Evolutionary conservation across 2,888 invertebrate genomes (phyloP), one percentile per base, ranked within the genome.

Genomic region (Thecocarcelia acutangulata): DNA sequence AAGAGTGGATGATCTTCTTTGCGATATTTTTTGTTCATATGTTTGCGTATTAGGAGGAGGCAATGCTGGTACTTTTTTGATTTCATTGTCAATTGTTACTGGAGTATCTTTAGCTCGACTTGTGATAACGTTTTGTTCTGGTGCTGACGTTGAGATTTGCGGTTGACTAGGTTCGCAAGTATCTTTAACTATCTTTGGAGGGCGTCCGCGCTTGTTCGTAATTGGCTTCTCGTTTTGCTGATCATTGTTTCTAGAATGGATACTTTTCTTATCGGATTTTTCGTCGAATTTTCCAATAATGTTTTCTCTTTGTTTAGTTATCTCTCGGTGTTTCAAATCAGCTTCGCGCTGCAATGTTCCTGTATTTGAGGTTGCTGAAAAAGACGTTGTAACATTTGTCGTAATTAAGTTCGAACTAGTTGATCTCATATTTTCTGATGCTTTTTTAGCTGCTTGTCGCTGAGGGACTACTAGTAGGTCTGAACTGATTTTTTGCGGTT

Each of bases 361-460:
- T 83, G 24, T 75, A 81, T 72, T 59, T 63, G 76, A 24, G 73
- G 69, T 68, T 37, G 59, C 52, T 6, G 40, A 33, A 40, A 58
- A 54, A 11, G 52, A 19, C 28, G 80, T 52, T 2, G 72, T 17
- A 4, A 54, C 69, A 11, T 33, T 69, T 37, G 85, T 78, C 3
- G 56, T 74, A 68, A 58, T 48, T 9, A 64, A 42, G 21, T 69
- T 54, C 6, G 81, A 61, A 84, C 93, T 94, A 58, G 93, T 94
- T 19, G 93, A 94, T 80, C 93, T 94, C 93, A 97, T 94, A 87
- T 96, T 97, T 90, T 97, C 97, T 1, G 96, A 95, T 0, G 97
- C 97, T 88, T 97, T 97, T 89, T 97, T 97, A 28, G 97, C 97
- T 33, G 97, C 97, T 91, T 97, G 96, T 68, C 97, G 92, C 88